phyloP scores from a whole-genome alignment of 2,888 invertebrate genomes.

The Calameuta filiformis region DNA sequence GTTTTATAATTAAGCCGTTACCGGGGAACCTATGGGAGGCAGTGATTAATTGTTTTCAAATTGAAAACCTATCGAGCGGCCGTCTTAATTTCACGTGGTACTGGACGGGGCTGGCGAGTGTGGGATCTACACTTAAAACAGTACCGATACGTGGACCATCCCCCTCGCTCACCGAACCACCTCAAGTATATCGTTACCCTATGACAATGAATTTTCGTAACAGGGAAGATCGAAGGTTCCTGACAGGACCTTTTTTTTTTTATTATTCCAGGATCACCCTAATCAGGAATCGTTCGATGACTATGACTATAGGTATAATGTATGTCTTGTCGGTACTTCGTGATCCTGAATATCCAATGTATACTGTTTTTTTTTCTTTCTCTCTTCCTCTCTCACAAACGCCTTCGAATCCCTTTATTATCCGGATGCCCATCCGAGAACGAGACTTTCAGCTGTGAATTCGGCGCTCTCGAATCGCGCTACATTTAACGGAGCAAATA shows the following conservation, averaged over 20 bases:
- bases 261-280: not conserved
- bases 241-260: not conserved
- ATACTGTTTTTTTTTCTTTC: not conserved
- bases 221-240: slow-evolving; percentile 7
- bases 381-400: not conserved
- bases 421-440: not conserved
- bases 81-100: slow-evolving; percentile 48
- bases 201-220: not conserved
- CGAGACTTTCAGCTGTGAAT: not conserved
- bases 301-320: not conserved
- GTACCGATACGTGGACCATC: not conserved
- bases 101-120: not conserved
- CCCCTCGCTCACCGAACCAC: not conserved
- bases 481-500: slow-evolving; percentile 60
- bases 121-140: not conserved
- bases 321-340: not conserved
- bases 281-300: not conserved
- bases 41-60: slow-evolving; percentile 64
- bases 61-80: slow-evolving; percentile 59
- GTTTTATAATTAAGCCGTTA: slow-evolving; percentile 66
- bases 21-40: slow-evolving; percentile 25
- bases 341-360: not conserved
- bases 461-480: slow-evolving; percentile 25
- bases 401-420: not conserved
- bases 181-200: not conserved